phyloP scores from a whole-genome alignment of 2,113 vertebrate species.

The Polypterus senegalus region DNA sequence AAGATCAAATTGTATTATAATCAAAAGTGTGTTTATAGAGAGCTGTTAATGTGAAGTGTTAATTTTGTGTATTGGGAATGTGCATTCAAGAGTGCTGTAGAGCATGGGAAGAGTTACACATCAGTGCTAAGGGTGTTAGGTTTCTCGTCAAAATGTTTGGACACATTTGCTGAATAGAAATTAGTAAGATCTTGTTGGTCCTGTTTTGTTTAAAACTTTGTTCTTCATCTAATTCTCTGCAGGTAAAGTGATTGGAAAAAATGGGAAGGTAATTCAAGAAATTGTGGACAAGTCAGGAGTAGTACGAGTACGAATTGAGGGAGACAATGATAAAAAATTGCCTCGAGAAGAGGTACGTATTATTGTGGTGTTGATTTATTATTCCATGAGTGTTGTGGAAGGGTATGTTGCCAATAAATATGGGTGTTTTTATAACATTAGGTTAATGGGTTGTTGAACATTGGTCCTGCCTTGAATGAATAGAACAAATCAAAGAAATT shows the following conservation, averaged over 20 bases:
- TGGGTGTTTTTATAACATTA: too few species aligned
- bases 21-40: too few species aligned
- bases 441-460: too few species aligned
- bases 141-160: too few species aligned
- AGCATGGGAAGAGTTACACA: too few species aligned
- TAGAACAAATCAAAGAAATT: too few species aligned
- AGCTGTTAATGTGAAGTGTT: too few species aligned
- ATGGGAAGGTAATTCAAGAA: slow-evolving; percentile 83
- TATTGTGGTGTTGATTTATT: slow-evolving; percentile 9
- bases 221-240: background rate
- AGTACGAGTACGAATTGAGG: slow-evolving; percentile 79
- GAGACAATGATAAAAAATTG: slow-evolving; percentile 81
- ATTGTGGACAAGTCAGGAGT: slow-evolving; percentile 88
- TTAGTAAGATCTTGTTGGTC: background rate
- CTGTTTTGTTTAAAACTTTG: slow-evolving; percentile 6
- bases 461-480: too few species aligned
- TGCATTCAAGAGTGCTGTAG: too few species aligned
- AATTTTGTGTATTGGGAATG: too few species aligned
- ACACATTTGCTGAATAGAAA: too few species aligned
- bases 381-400: background rate
- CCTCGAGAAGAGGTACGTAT: slow-evolving; percentile 69
- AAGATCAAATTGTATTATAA: too few species aligned
- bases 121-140: background rate
- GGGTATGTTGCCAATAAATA: background rate
- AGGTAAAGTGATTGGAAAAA: slow-evolving; percentile 92